Conservation (phyloP, 2,113 vertebrate species). For the Eubucco bourcierii region DNA sequence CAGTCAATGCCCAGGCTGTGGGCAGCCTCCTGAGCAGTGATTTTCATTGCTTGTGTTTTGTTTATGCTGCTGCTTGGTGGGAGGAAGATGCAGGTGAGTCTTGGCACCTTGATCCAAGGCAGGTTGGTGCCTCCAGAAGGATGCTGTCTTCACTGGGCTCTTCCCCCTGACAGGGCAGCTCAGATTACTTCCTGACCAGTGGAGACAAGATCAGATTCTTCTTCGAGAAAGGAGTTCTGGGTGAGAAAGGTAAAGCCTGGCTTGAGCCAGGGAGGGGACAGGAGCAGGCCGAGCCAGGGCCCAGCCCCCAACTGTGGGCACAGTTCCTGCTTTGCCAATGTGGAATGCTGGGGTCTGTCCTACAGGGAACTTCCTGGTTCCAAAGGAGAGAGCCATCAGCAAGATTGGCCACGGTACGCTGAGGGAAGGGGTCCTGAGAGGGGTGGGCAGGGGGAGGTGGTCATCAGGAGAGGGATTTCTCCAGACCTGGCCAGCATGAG, state of each 20-base stretch:
- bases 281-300: neutral
- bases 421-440: neutral
- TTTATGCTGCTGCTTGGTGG: neutral
- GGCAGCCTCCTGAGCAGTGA: neutral
- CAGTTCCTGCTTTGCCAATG: neutral
- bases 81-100: slow-evolving; percentile 64
- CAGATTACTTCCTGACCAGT: slow-evolving; percentile 93
- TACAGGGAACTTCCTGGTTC: slow-evolving; percentile 85
- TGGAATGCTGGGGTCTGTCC: neutral
- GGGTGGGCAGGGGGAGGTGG: neutral
- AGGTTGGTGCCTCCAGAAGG: neutral
- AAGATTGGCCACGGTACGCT: slow-evolving; percentile 93
- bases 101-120: neutral
- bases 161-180: slow-evolving; percentile 80
- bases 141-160: neutral
- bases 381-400: slow-evolving; percentile 86
- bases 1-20: neutral
- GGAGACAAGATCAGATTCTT: slow-evolving; percentile 96
- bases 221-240: slow-evolving; percentile 95
- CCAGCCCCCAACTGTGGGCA: neutral
- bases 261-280: neutral
- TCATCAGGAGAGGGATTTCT: neutral
- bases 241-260: slow-evolving; percentile 81
- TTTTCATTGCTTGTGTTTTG: neutral
- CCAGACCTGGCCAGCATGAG: neutral